Conservation (phyloP, 2,113 vertebrate species). For the Carlito syrichta region DNA sequence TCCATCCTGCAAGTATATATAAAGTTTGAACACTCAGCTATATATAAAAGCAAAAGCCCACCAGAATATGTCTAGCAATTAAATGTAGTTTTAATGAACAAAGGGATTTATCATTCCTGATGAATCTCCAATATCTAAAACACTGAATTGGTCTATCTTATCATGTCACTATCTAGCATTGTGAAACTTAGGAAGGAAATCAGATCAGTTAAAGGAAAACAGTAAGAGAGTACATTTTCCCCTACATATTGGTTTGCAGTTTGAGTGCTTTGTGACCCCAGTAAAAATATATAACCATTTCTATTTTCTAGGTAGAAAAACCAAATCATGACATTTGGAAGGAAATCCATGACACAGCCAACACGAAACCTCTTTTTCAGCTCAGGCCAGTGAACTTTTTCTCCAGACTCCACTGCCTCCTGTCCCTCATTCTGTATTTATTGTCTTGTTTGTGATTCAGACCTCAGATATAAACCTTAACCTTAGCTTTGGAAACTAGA, state of each 20-base stretch:
- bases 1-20: background rate
- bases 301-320: conserved; percentile 5
- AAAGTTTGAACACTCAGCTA: background rate
- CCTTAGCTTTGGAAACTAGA: background rate
- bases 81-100: background rate
- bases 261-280: background rate
- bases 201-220: background rate
- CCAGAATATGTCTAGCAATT: background rate
- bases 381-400: background rate
- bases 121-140: background rate
- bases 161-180: background rate
- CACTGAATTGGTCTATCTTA: background rate
- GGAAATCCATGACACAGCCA: background rate
- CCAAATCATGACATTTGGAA: background rate
- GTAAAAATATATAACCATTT: background rate
- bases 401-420: background rate
- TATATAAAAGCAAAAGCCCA: background rate
- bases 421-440: background rate
- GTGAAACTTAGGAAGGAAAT: background rate
- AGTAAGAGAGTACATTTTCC: background rate
- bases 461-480: background rate
- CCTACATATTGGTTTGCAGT: background rate
- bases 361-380: background rate
- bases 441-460: background rate
- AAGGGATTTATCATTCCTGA: background rate